Evolutionary conservation across 1,140 invertebrate genomes (phyloP), one percentile per base, ranked within the genome.

Genomic region (Lerema accius): DNA sequence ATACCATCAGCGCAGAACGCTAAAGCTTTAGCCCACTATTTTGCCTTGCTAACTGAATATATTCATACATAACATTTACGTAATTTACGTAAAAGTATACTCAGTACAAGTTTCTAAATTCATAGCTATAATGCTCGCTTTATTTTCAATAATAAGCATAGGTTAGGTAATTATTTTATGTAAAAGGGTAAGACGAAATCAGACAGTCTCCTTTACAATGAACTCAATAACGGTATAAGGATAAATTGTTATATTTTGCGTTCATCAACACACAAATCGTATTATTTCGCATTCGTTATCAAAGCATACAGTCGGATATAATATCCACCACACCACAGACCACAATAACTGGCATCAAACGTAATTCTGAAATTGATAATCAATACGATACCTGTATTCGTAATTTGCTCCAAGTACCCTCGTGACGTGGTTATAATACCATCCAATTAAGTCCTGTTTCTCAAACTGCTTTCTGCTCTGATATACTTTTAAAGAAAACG

Each of bases 381-480:
- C 55, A 59, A 45, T 59, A 48, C 15, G 14, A 32, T 46, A 59
- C 42, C 42, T 45, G 55, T 59, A 23, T 28, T 17, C 13, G 37
- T 58, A 46, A 58, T 46, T 26, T 42, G 35, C 43, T 37, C 43
- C 10, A 58, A 58, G 32, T 42, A 58, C 55, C 42, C 55, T 23
- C 55, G 42, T 28, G 55, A 58, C 14, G 16, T 4, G 39, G 26
- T 43, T 58, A 58, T 39, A 58, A 46, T 46, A 58, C 42, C 15
- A 58, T 58, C 55, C 55, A 58, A 58, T 58, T 58, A 58, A 58
- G 14, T 42, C 32, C 42, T 46, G 42, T 46, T 58, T 35, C 28
- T 46, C 28, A 42, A 37, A 58, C 46, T 43, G 3, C 26, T 15
- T 46, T 58, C 46, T 58, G 45, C 42, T 15, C 11, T 58, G 11